Evolutionary conservation across 2,797 vertebrate genomes (phyloP).

Genomic region (Silurus aristotelis): DNA sequence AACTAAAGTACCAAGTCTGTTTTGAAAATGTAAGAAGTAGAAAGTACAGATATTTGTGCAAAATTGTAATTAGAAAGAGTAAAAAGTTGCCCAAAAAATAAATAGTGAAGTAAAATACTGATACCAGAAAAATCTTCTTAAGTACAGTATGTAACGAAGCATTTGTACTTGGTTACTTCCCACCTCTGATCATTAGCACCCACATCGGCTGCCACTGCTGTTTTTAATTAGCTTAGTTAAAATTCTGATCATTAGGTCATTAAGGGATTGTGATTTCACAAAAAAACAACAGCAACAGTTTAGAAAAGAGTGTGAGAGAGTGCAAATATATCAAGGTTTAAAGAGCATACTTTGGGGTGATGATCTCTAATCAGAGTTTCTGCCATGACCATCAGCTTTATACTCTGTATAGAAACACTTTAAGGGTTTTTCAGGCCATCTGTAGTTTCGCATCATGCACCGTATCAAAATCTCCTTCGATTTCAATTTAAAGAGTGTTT

Average conservation of each 20-base stretch:
- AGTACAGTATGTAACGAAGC: too few species aligned
- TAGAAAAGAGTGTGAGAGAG: not conserved
- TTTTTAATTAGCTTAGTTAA: constrained; percentile 66
- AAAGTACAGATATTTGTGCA: too few species aligned
- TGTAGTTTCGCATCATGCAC: not conserved
- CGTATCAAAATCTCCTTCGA: not conserved
- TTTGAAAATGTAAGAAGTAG: too few species aligned
- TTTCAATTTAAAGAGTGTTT: not conserved
- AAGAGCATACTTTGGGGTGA: not conserved
- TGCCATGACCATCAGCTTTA: not conserved
- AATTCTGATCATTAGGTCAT: constrained; percentile 37
- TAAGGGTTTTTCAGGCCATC: not conserved
- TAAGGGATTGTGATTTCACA: constrained; percentile 36
- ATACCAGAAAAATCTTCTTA: too few species aligned
- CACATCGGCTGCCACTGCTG: constrained; percentile 27
- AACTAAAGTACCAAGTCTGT: too few species aligned
- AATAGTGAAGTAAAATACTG: too few species aligned
- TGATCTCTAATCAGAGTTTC: not conserved
- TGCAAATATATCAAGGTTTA: not conserved
- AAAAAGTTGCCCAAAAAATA: too few species aligned
- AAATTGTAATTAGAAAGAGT: too few species aligned
- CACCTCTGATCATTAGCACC: constrained; percentile 19
- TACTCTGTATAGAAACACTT: not conserved
- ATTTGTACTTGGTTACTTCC: too few species aligned
- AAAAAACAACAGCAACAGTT: constrained; percentile 4